Base-by-base conservation (phyloP, 2,113 vertebrate species). In the Drymodes brunneopygia region DNA sequence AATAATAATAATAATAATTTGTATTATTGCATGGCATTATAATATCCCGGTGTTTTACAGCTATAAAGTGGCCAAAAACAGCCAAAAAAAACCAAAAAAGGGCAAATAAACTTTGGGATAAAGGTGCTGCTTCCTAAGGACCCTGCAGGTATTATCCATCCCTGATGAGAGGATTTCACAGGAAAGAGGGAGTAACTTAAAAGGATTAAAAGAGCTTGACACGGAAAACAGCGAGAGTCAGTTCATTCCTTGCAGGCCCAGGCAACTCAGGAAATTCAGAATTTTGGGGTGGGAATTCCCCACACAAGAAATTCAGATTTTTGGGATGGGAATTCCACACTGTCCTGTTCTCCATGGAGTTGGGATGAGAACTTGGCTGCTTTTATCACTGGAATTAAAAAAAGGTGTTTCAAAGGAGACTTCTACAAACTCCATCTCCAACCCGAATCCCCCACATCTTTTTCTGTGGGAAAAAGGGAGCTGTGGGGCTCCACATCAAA, bases 291-390 rank as follows among this genome's bases (percentile, higher is more conserved):
- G n/a, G n/a, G 17, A 12, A 11, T 75, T 91, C 57, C 58, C 42
- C 19, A 19, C 27, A 13, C 1, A 0, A 3, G 15, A 17, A 75
- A 88, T 44, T 6, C 18, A 22, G 29, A 36, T 24, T 65, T 79
- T 29, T 53, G 48, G 38, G 24, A 3, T 24, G 29, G 29, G 17
- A 12, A 11, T 75, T 91, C 57, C 58, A 42, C 14, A 29, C 5
- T 22, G 20, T 24, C 38, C 83, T 14, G 4, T 4, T 73, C 33
- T 23, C 47, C 25, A 8, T 0, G 7, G 12, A 57, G 14, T 0
- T 38, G 57, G 45, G 91, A 60, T 47, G 35, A n/a, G 20, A 73
- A 48, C 31, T 21, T 29, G n/a, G n/a, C 38, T 87, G 48, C 38
- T 69, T 40, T 73, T 21, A 56, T 40, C 58, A 7, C n/a, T 42